Percentiles rank a stretch among this genome's conserved stretches.
Conservation (phyloP, 2,113 vertebrate genomes). For the Polypterus bichir region DNA sequence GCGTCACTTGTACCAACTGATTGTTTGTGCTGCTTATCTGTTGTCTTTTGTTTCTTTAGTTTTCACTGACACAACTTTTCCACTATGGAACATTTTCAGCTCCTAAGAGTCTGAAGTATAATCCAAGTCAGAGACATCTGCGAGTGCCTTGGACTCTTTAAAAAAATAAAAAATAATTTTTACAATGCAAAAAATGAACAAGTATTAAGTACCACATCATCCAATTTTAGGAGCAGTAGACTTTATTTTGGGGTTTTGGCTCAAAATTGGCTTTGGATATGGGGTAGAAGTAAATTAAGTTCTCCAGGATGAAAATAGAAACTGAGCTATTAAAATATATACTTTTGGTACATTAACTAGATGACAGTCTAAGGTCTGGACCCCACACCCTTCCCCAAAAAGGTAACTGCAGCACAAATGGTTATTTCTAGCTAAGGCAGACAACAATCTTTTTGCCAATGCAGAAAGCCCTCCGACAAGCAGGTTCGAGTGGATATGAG, state of each 20-base stretch:
- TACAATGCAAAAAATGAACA: background rate
- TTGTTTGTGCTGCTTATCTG: no score
- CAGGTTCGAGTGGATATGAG: slow-evolving; percentile 36
- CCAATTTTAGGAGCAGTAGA: background rate
- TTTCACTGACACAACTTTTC: no score
- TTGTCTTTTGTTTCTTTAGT: no score
- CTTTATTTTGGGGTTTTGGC: slow-evolving; percentile 9
- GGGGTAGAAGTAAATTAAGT: slow-evolving; percentile 7
- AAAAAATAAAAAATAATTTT: slow-evolving; percentile 3
- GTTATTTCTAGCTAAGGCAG: slow-evolving; percentile 13
- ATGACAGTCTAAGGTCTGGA: slow-evolving; percentile 17
- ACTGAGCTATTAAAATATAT: slow-evolving; percentile 31
- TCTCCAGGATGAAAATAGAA: slow-evolving; percentile 13
- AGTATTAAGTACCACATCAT: slow-evolving; percentile 11
- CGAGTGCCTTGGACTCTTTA: background rate
- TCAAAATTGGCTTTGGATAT: slow-evolving; percentile 9
- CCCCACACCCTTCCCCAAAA: background rate
- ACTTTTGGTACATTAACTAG: slow-evolving; percentile 30
- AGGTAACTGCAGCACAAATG: slow-evolving; percentile 8
- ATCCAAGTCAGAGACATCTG: no score
- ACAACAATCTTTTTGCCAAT: slow-evolving; percentile 37
- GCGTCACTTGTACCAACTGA: no score
- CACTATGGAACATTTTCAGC: no score
- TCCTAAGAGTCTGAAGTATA: no score
- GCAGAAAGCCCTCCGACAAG: slow-evolving; percentile 42